Evolutionary conservation across 2,113 vertebrate genomes (phyloP), one percentile per base, ranked within the genome.

Genomic region (Talpa occidentalis): DNA sequence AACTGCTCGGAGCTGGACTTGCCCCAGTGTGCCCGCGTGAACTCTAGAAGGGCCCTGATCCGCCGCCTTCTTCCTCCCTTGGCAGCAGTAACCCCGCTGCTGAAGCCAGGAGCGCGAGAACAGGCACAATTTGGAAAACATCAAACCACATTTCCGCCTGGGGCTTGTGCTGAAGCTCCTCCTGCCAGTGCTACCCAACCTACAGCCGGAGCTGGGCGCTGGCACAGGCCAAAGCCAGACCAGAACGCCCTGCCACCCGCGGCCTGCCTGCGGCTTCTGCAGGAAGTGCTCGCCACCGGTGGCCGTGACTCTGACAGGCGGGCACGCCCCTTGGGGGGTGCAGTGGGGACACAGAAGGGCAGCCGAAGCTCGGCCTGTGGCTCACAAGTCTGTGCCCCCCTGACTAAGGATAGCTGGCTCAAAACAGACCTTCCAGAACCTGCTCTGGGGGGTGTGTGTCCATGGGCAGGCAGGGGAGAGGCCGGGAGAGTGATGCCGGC

Each of bases 321-420:
- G 19, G 22, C 5, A 28, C 35, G 10, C 14, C 17, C 11, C 0
- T 0, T n/a, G n/a, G n/a, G 22, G 35, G 3, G 21, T 24, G 32
- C 3, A 19, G 44, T 28, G 15, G 35, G 52, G 12, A 6, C 21
- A 66, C 17, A 19, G 35, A 56, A 22, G 40, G 35, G 24, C 22
- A 15, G 37, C 40, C 40, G 24, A 10, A 64, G 54, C 88, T 81
- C 40, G 12, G 17, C 56, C 26, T 4, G 0, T 6, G 28, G 40
- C 44, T 26, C n/a, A n/a, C 15, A 60, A 6, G n/a, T 44, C 66
- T 81, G 73, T 15, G 74, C 17, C 67, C 30, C 14, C 40, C 40
- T 28, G 67, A 21, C 32, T 10, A 32, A 5, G 67, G 11, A 67
- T 5, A 59, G 7, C 35, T 32, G 64, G 54, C 66, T 56, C 37